Conservation (phyloP, 1,140 invertebrate genomes). For the Drosophila trapezifrons region DNA sequence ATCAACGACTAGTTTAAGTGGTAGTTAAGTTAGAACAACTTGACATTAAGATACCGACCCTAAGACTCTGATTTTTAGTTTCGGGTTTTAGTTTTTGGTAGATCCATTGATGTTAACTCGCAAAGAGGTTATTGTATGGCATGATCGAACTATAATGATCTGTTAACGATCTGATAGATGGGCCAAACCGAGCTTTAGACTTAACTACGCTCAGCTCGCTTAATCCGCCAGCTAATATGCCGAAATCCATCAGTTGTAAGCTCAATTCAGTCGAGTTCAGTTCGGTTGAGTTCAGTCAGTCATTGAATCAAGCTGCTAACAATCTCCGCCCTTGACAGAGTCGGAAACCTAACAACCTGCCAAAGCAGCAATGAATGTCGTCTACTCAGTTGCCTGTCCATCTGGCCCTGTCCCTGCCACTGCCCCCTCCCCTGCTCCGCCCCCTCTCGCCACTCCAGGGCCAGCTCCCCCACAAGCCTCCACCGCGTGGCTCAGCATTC, state of each 20-base stretch:
- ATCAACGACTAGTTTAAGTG: not conserved
- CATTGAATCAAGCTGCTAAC: constrained; percentile 66
- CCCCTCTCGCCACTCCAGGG: not conserved
- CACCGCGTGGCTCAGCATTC: constrained; percentile 29
- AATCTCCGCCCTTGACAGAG: constrained; percentile 53
- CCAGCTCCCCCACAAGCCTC: constrained; percentile 1
- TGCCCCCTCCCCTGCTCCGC: not conserved
- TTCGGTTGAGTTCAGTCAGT: constrained; percentile 49
- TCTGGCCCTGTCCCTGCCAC: constrained; percentile 5
- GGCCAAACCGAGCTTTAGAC: not conserved
- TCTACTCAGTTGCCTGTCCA: constrained; percentile 65
- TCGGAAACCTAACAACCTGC: constrained; percentile 75
- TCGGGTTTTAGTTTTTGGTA: no score
- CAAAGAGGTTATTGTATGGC: not conserved
- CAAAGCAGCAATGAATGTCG: constrained; percentile 79
- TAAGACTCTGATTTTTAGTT: no score
- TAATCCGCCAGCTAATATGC: constrained; percentile 59
- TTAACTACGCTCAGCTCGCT: not conserved
- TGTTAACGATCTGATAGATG: not conserved
- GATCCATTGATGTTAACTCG: not conserved
- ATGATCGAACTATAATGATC: not conserved
- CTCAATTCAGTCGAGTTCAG: constrained; percentile 35
- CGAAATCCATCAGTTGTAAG: constrained; percentile 64
- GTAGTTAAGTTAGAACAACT: not conserved
- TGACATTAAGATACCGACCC: no score